A percentile compares a stretch with the other conserved stretches of the same genome.
Evolutionary conservation across 2,888 invertebrate genomes (phyloP).

Genomic region (Drosophila setosimentum): DNA sequence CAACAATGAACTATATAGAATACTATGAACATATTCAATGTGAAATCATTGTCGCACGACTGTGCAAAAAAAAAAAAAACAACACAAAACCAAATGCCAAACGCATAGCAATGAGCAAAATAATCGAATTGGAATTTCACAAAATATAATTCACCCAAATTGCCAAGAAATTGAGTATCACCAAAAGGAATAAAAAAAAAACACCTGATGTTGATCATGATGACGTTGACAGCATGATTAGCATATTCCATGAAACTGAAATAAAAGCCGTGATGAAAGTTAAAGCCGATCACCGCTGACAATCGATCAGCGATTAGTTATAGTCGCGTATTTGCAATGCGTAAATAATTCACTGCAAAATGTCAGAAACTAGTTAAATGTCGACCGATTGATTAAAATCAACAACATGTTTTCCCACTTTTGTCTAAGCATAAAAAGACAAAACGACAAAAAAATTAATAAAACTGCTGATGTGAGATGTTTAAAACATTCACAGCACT

Average conservation of each 20-base stretch:
- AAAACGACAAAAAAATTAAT: background rate
- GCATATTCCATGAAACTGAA: constrained; percentile 14
- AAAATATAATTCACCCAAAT: constrained; percentile 43
- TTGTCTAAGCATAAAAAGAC: background rate
- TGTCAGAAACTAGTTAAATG: constrained; percentile 46
- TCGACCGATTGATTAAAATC: constrained; percentile 5
- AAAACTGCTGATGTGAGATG: constrained; percentile 57
- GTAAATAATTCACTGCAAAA: constrained; percentile 44
- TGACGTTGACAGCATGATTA: constrained; percentile 29
- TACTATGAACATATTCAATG: constrained; percentile 39
- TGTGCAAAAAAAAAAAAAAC: constrained; percentile 16
- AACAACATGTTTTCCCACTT: constrained; percentile 58
- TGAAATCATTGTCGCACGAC: constrained; percentile 66
- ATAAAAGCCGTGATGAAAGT: constrained; percentile 28
- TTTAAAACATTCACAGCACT: constrained; percentile 22
- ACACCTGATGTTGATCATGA: constrained; percentile 22
- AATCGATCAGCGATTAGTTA: constrained; percentile 27
- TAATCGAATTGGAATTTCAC: constrained; percentile 64
- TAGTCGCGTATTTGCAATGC: constrained; percentile 14
- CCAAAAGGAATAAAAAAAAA: constrained; percentile 33
- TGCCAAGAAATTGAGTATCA: constrained; percentile 31
- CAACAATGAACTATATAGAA: constrained; percentile 75
- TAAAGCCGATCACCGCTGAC: constrained; percentile 23
- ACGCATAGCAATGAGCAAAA: constrained; percentile 60
- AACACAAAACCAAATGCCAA: constrained; percentile 46